These are phyloP conservation scores for Drosophila histrio DNA, from an alignment of 2,888 invertebrate genomes.

Conservation along the genomic window DNA sequence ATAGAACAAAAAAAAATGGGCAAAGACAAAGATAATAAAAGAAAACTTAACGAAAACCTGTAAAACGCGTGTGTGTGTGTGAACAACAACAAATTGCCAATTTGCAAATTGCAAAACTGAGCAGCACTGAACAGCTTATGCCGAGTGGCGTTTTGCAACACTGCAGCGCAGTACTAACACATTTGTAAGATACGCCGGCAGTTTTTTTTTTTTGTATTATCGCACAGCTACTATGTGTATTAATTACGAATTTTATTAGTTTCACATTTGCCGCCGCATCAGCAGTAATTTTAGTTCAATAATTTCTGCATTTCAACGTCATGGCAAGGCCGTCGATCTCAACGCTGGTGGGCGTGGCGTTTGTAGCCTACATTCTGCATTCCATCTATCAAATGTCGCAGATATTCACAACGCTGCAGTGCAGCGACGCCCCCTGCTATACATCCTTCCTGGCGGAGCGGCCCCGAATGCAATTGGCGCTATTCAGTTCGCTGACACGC, in stretches of 20 bases:
- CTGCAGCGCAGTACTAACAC: conserved; percentile 1
- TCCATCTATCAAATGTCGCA: conserved; percentile 91
- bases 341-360: conserved; percentile 87
- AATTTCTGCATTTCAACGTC: neutral
- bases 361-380: conserved; percentile 89
- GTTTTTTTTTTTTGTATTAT: too few species aligned
- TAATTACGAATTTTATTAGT: conserved; percentile 19
- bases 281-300: too few species aligned
- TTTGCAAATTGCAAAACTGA: too few species aligned
- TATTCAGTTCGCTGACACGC: conserved; percentile 88
- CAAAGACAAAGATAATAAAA: neutral
- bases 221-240: conserved; percentile 9
- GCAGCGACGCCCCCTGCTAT: conserved; percentile 87
- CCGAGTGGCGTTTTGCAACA: conserved; percentile 3
- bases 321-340: conserved; percentile 86
- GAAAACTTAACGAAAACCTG: neutral
- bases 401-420: conserved; percentile 88
- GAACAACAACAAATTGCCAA: too few species aligned
- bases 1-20: neutral
- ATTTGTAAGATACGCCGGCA: conserved; percentile 41
- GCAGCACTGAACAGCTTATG: conserved; percentile 3
- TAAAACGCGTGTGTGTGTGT: too few species aligned
- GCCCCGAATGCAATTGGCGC: conserved; percentile 88
- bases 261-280: neutral
- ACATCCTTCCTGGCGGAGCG: conserved; percentile 88